These are phyloP conservation scores for Macrochelys suwanniensis DNA, from an alignment of 2,797 vertebrate genomes.

Conservation along the genomic window DNA sequence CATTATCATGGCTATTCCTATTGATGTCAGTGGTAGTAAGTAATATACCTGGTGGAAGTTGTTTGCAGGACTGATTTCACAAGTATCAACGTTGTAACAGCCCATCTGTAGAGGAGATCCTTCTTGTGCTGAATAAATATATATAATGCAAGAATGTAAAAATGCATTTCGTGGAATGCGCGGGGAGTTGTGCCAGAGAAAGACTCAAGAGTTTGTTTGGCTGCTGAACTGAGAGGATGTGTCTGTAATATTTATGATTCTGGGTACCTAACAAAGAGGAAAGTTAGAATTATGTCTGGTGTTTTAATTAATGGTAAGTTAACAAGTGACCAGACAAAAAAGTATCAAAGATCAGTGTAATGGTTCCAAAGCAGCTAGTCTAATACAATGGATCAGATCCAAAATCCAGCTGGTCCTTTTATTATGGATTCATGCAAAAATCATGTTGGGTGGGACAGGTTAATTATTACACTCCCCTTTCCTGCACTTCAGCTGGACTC, in stretches of 20 bases:
- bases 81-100: background rate
- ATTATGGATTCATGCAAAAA: background rate
- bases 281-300: background rate
- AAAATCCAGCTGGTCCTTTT: background rate
- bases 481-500: background rate
- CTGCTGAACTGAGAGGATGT: background rate
- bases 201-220: background rate
- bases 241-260: background rate
- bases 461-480: background rate
- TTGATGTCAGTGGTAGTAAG: background rate
- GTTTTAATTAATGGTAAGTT: background rate
- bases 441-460: accelerated
- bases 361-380: background rate
- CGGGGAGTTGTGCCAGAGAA: background rate
- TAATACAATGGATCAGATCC: background rate
- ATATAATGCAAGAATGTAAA: background rate
- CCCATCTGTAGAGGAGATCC: background rate
- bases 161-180: background rate
- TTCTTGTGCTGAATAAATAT: background rate
- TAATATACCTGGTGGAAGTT: background rate
- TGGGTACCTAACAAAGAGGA: background rate
- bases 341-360: background rate
- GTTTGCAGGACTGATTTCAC: background rate
- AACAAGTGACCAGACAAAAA: background rate
- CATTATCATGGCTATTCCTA: accelerated